A percentile compares a stretch with the other conserved stretches of the same genome.
These are phyloP conservation scores for Triops cancriformis DNA, from an alignment of 1,140 invertebrate species.

Conservation along the genomic window DNA sequence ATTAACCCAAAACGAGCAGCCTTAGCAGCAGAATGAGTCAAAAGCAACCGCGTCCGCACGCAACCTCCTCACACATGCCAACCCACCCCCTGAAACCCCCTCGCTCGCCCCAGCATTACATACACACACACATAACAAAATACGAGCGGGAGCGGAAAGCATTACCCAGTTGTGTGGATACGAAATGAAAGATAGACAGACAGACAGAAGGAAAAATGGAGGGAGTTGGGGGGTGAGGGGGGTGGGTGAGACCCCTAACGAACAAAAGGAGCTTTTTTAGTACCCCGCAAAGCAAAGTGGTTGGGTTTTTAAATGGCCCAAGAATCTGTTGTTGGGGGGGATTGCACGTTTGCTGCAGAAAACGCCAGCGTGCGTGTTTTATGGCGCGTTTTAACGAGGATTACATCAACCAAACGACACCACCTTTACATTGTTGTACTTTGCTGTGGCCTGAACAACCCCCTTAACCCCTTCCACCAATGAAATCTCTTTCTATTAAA, in stretches of 20 bases:
- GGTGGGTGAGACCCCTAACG: background rate
- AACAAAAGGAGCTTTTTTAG: background rate
- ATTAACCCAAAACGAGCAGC: background rate
- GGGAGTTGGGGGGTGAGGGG: no score
- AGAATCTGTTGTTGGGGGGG: background rate
- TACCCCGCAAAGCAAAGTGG: background rate
- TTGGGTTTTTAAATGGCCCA: background rate
- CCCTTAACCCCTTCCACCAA: background rate
- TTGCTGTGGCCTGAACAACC: background rate
- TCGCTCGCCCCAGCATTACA: no score
- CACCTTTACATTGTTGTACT: background rate
- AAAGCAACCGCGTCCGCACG: slow-evolving; percentile 5
- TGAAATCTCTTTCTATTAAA: no score
- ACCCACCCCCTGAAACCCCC: no score
- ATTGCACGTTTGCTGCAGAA: background rate
- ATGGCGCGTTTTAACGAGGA: background rate
- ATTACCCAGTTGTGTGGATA: no score
- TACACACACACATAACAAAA: no score
- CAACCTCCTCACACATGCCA: background rate
- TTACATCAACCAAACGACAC: slow-evolving; percentile 7
- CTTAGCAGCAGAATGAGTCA: background rate
- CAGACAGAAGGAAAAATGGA: no score
- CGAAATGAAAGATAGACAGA: no score
- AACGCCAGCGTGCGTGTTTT: background rate
- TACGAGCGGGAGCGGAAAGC: no score